Evolutionary conservation across 2,888 invertebrate species (phyloP).

Genomic region (Proisotoma minuta): DNA sequence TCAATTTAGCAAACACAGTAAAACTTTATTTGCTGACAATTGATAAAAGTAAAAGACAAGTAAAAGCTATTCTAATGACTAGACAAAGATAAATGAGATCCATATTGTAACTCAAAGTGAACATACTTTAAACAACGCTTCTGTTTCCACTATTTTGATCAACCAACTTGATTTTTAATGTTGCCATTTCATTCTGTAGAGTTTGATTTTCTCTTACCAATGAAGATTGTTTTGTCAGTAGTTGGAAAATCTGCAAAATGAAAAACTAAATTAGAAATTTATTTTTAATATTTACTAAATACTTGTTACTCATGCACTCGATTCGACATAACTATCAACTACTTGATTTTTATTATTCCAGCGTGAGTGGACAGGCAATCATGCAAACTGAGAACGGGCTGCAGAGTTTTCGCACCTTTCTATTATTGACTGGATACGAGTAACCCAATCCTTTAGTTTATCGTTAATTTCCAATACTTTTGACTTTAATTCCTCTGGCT

Average conservation of each 20-base stretch:
- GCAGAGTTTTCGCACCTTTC: conserved; percentile 48
- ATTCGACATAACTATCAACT: not conserved
- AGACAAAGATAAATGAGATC: too few relatives aligned
- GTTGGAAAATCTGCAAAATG: conserved; percentile 45
- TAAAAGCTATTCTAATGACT: too few relatives aligned
- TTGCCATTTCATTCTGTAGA: conserved; percentile 40
- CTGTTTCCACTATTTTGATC: conserved; percentile 13
- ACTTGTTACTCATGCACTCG: not conserved
- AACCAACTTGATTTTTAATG: conserved; percentile 28
- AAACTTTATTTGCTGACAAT: too few relatives aligned
- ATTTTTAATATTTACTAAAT: not conserved
- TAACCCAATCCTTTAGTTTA: conserved; percentile 39
- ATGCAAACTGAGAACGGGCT: conserved; percentile 42
- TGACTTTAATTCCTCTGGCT: conserved; percentile 20
- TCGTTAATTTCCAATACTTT: conserved; percentile 36
- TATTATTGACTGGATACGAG: conserved; percentile 40
- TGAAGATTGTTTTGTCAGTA: conserved; percentile 47
- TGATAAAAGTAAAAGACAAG: too few relatives aligned
- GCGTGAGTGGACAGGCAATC: too few relatives aligned
- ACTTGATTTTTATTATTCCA: conserved; percentile 9
- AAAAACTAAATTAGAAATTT: not conserved
- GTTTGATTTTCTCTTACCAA: conserved; percentile 46
- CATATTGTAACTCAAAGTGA: too few relatives aligned
- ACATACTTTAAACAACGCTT: conserved; percentile 12
- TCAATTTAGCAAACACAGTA: too few relatives aligned